Evolutionary conservation across 2,888 invertebrate genomes (phyloP).

Genomic region (Melipona beecheii): DNA sequence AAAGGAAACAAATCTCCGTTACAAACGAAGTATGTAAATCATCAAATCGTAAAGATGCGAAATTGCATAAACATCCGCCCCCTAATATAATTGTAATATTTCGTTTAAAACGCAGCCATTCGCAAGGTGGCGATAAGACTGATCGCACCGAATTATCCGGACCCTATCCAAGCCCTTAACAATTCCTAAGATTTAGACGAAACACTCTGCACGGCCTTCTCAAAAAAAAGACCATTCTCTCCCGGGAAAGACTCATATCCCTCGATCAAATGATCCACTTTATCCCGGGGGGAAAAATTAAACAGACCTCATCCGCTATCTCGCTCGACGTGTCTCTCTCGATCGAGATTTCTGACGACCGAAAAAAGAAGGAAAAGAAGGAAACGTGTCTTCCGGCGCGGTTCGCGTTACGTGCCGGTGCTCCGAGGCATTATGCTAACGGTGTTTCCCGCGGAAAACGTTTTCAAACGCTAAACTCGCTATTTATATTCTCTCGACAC

Average conservation of each 20-base stretch:
- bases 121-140: not conserved
- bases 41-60: no score
- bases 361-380: not conserved
- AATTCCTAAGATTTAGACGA: not conserved
- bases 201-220: not conserved
- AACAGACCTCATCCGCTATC: not conserved
- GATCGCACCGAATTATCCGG: not conserved
- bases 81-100: not conserved
- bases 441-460: slow-evolving; percentile 64
- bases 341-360: slow-evolving; percentile 13
- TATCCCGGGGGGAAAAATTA: not conserved
- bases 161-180: not conserved
- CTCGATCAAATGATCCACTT: not conserved
- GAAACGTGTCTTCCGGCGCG: slow-evolving; percentile 9
- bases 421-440: slow-evolving; percentile 71
- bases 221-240: not conserved
- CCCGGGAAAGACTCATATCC: not conserved
- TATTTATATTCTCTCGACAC: slow-evolving; percentile 76
- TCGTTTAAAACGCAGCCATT: not conserved
- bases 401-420: slow-evolving; percentile 47
- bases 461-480: slow-evolving; percentile 74
- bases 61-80: no score
- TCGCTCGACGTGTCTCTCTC: not conserved
- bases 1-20: no score
- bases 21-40: no score